A percentile compares a stretch with the other conserved stretches of the same genome.
phyloP scores from a whole-genome alignment of 2,888 invertebrate genomes.

The Athetis lepigone region DNA sequence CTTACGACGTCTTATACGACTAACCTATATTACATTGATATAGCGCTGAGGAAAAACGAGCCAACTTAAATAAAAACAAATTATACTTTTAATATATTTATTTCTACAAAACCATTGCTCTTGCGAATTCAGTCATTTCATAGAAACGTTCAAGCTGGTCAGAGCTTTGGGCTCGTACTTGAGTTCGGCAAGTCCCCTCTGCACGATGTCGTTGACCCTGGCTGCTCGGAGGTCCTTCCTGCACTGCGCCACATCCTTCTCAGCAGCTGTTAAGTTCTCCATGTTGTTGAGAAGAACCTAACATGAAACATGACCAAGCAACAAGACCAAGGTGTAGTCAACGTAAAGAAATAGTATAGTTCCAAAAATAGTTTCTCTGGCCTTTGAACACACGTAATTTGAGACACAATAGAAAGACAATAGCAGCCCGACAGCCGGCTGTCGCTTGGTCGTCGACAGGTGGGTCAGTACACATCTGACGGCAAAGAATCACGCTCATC shows the following conservation, averaged over 20 bases:
- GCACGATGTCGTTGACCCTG: constrained; percentile 81
- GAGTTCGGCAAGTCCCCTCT: constrained; percentile 82
- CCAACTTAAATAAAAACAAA: neutral
- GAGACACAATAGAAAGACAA: no score
- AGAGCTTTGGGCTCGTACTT: constrained; percentile 75
- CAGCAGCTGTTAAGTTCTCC: constrained; percentile 83
- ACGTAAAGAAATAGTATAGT: no score
- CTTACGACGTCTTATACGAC: no score
- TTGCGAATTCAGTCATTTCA: constrained; percentile 31
- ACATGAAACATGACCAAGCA: neutral
- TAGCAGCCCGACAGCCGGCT: no score
- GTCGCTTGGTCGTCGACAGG: no score
- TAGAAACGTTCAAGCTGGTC: constrained; percentile 52
- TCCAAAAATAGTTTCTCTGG: no score
- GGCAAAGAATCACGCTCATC: no score
- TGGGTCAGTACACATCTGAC: no score
- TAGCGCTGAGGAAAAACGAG: no score
- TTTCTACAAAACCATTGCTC: neutral
- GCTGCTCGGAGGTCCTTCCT: constrained; percentile 80
- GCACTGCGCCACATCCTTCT: constrained; percentile 77
- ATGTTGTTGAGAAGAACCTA: constrained; percentile 85
- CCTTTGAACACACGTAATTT: no score
- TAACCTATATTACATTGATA: no score
- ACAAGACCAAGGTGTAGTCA: no score
- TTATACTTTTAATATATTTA: constrained; percentile 10